A percentile compares a stretch with the other conserved stretches of the same genome.
These are phyloP conservation scores for Eupithecia tripunctaria DNA, from an alignment of 2,888 invertebrate species.

Conservation along the genomic window DNA sequence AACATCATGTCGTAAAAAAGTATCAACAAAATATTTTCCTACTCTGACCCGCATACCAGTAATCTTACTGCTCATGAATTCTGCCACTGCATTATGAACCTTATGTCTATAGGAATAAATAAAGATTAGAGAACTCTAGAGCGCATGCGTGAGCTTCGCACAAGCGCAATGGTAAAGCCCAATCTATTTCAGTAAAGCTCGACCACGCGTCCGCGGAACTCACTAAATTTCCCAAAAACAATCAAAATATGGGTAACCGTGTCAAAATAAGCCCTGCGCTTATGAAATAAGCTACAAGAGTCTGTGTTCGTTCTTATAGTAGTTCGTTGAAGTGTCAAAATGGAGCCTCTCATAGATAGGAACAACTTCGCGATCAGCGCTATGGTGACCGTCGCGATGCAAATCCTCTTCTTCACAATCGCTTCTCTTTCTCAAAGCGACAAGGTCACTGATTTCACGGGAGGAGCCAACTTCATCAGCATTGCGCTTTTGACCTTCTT, in stretches of 20 bases:
- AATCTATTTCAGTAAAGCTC: conserved; percentile 76
- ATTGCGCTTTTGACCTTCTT: conserved; percentile 94
- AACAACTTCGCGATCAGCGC: conserved; percentile 95
- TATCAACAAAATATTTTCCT: neutral
- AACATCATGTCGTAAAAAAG: neutral
- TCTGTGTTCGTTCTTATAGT: neutral
- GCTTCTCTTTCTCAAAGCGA: conserved; percentile 94
- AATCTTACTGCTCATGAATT: conserved; percentile 18
- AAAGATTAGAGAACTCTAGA: conserved; percentile 2
- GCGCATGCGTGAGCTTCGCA: conserved; percentile 67
- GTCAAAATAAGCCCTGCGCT: conserved; percentile 19
- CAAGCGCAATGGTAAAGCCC: conserved; percentile 70
- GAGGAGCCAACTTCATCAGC: conserved; percentile 96
- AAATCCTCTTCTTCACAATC: conserved; percentile 93
- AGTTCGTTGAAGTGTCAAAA: conserved; percentile 56
- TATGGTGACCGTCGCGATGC: conserved; percentile 93
- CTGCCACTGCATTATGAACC: conserved; percentile 8
- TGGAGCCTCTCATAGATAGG: conserved; percentile 91
- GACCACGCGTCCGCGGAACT: conserved; percentile 36
- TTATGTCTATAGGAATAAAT: conserved; percentile 2
- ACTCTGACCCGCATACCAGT: conserved; percentile 9
- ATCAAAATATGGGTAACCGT: conserved; percentile 27
- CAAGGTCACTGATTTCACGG: conserved; percentile 96
- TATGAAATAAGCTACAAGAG: neutral
- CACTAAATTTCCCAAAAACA: conserved; percentile 35